A percentile compares a stretch with the other conserved stretches of the same genome.
Evolutionary conservation across 2,113 vertebrate genomes (phyloP).

Genomic region (Pangasianodon hypophthalmus): DNA sequence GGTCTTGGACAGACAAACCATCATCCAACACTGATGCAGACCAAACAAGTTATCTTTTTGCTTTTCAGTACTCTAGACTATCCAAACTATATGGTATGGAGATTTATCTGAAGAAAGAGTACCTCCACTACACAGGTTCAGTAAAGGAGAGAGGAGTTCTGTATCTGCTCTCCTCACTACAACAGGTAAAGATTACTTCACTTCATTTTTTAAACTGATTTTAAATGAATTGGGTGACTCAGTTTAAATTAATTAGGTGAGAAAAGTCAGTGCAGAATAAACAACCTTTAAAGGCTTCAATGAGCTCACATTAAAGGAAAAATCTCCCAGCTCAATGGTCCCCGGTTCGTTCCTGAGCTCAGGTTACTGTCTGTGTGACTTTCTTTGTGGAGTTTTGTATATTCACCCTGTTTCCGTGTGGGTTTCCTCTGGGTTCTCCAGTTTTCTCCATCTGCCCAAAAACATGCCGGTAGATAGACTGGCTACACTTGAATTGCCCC

Average conservation of each 20-base stretch:
- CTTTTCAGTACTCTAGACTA: constrained; percentile 84
- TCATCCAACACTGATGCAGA: not conserved
- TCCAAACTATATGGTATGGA: constrained; percentile 90
- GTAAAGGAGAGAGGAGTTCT: constrained; percentile 87
- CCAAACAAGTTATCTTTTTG: constrained; percentile 40
- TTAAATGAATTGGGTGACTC: not conserved
- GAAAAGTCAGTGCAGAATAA: not conserved
- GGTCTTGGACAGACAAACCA: constrained; percentile 7
- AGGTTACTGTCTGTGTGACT: not conserved
- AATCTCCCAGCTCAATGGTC: not conserved
- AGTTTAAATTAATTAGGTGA: not conserved
- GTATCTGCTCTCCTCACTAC: constrained; percentile 80
- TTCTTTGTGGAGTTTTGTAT: not conserved
- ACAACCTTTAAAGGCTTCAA: not conserved
- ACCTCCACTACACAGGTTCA: constrained; percentile 86
- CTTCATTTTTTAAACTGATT: not conserved
- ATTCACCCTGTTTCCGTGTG: not conserved
- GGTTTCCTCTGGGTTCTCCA: not conserved
- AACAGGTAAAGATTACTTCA: constrained; percentile 73
- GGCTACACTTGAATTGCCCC: not conserved
- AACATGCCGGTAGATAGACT: not conserved
- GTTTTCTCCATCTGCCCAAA: not conserved
- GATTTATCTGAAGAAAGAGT: constrained; percentile 89
- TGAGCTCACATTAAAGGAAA: not conserved
- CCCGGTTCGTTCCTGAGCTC: too few species aligned